Evolutionary conservation across 2,888 invertebrate genomes (phyloP).

Genomic region (Falcaria lacertinaria): DNA sequence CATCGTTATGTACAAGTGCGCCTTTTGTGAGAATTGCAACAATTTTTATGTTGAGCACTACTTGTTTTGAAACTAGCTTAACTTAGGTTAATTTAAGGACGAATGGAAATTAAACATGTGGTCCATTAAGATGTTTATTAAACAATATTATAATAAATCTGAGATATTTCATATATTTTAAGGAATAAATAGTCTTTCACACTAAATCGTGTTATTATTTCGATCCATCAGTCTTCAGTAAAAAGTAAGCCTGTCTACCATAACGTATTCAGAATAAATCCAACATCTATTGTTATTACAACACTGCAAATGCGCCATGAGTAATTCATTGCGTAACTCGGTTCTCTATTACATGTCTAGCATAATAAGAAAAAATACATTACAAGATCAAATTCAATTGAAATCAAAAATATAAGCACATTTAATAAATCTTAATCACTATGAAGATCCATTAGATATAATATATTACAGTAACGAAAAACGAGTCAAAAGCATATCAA

Average conservation of each 20-base stretch:
- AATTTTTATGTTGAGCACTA: neutral
- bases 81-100: neutral
- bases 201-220: slow-evolving; percentile 35
- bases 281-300: neutral
- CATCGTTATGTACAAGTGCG: neutral
- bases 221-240: slow-evolving; percentile 35
- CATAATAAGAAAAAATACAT: neutral
- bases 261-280: neutral
- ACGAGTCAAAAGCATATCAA: slow-evolving; percentile 9
- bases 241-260: neutral
- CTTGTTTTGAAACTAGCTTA: neutral
- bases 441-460: slow-evolving; percentile 1
- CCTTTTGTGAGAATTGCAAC: neutral
- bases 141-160: slow-evolving; percentile 29
- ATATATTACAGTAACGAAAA: neutral
- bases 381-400: neutral
- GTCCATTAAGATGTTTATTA: slow-evolving; percentile 39
- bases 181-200: slow-evolving; percentile 50
- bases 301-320: too few species aligned
- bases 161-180: slow-evolving; percentile 40
- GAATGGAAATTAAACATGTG: slow-evolving; percentile 10
- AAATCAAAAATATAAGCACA: too few species aligned
- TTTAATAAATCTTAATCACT: neutral
- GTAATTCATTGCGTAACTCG: too few species aligned
- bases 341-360: too few species aligned